These are phyloP conservation scores for Labroides dimidiatus DNA, from an alignment of 2,797 vertebrate species.

Conservation along the genomic window DNA sequence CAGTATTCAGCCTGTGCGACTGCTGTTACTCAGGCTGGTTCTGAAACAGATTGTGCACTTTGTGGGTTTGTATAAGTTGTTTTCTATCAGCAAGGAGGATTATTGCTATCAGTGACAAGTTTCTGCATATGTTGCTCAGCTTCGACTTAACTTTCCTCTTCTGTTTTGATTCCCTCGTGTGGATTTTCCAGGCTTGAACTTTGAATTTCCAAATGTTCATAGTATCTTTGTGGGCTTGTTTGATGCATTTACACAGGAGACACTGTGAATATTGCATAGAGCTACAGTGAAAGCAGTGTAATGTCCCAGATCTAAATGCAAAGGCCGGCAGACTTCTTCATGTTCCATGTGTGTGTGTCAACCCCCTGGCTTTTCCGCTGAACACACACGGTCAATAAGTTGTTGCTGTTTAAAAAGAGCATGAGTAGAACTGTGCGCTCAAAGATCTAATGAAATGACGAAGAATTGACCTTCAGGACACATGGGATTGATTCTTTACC, in stretches of 20 bases:
- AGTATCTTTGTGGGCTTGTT: slow-evolving; percentile 46
- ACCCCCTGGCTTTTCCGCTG: slow-evolving; percentile 54
- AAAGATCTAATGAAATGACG: slow-evolving; percentile 74
- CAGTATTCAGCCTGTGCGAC: slow-evolving; percentile 43
- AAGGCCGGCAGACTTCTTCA: slow-evolving; percentile 50
- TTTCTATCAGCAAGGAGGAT: slow-evolving; percentile 59
- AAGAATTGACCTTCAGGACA: slow-evolving; percentile 77
- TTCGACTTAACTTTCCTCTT: slow-evolving; percentile 40
- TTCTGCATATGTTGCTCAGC: slow-evolving; percentile 57
- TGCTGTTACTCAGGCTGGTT: slow-evolving; percentile 51
- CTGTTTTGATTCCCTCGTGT: slow-evolving; percentile 26
- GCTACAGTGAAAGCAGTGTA: slow-evolving; percentile 27
- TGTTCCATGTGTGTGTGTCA: slow-evolving; percentile 71
- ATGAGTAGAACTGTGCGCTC: slow-evolving; percentile 63
- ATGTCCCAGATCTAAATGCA: slow-evolving; percentile 43
- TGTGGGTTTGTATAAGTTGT: slow-evolving; percentile 53
- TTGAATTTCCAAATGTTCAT: background rate
- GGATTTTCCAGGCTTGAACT: slow-evolving; percentile 10
- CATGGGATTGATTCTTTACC: slow-evolving; percentile 76
- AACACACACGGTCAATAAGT: slow-evolving; percentile 70
- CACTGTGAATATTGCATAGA: slow-evolving; percentile 44
- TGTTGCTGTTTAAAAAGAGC: slow-evolving; percentile 61
- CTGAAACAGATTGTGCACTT: slow-evolving; percentile 41
- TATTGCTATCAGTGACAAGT: slow-evolving; percentile 53
- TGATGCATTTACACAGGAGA: slow-evolving; percentile 17